phyloP scores from a whole-genome alignment of 2,113 vertebrate genomes.

The Tachycineta bicolor region DNA sequence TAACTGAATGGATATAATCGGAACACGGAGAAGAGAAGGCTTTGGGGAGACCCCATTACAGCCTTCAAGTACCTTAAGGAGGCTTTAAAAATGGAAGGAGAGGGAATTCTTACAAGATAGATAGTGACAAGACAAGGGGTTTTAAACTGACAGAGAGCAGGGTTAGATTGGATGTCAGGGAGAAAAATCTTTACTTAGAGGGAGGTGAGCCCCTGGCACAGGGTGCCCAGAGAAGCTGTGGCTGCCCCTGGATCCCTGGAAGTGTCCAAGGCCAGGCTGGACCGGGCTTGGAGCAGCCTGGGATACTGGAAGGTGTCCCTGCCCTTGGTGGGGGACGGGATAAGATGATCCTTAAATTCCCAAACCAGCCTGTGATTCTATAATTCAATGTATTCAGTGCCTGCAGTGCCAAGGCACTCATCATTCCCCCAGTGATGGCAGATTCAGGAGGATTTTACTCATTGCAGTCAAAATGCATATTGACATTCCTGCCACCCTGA shows the following conservation, averaged over 20 bases:
- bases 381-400: neutral
- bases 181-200: neutral
- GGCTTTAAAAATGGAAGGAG: neutral
- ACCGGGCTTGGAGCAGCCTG: fast-evolving
- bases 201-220: neutral
- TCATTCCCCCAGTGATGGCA: fast-evolving
- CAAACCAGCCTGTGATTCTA: neutral
- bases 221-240: neutral
- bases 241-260: neutral
- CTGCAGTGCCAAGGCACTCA: neutral
- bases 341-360: neutral
- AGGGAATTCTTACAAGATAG: neutral
- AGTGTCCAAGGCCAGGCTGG: neutral
- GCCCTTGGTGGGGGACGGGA: neutral
- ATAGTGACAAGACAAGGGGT: neutral
- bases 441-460: neutral
- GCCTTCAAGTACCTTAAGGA: neutral
- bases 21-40: neutral
- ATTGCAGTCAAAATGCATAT: fast-evolving
- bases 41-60: neutral
- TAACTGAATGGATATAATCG: neutral
- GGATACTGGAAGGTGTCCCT: neutral
- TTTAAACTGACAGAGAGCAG: neutral
- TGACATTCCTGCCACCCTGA: neutral
- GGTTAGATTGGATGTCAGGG: neutral